Evolutionary conservation across 2,888 invertebrate genomes (phyloP), one percentile per base, ranked within the genome.

Genomic region (Dysmachus trigonus): DNA sequence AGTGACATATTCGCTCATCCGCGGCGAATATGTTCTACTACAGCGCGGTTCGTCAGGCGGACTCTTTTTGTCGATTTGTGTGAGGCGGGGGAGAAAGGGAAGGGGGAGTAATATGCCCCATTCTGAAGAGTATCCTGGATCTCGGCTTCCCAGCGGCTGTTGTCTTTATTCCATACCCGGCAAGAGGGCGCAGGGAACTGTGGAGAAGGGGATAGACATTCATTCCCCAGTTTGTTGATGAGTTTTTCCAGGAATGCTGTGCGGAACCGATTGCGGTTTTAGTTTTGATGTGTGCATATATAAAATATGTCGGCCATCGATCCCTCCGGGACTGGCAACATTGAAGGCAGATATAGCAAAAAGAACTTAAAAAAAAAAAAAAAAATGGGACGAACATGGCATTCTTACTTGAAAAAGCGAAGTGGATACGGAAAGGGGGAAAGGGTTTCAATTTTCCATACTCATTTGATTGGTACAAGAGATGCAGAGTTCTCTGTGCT

Each of bases 271-370:
- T 18, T 38, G 76, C 76, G 38, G 76, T 62, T 76, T 76, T 76
- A 76, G 76, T 76, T 76, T 76, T 18, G 76, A 76, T 76, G 76
- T 38, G 76, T 18, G n/a, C n/a, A n/a, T n/a, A 76, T 35, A 73
- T 73, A 30, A 73, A 73, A 73, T 73, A 73, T 33, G 76, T 76
- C 76, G 76, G 38, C 33, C 76, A 76, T 76, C 76, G 76, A 76
- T 76, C 35, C 35, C 76, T 38, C 38, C 18, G 76, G 33, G 76
- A 62, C 22, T 62, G 18, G 13, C 62, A 62, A 62, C 62, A 62
- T 22, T 62, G 62, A 62, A 62, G 62, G 27, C 27, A n/a, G n/a
- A 62, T 18, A 51, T 13, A 22, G 13, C 8, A 51, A 62, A 62
- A n/a, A n/a, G n/a, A n/a, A n/a, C n/a, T n/a, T n/a, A n/a, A n/a